Evolutionary conservation across 53 echinoderm and acorn worm genomes (phyloP).

Genomic region (Temnopleurus reevesii): DNA sequence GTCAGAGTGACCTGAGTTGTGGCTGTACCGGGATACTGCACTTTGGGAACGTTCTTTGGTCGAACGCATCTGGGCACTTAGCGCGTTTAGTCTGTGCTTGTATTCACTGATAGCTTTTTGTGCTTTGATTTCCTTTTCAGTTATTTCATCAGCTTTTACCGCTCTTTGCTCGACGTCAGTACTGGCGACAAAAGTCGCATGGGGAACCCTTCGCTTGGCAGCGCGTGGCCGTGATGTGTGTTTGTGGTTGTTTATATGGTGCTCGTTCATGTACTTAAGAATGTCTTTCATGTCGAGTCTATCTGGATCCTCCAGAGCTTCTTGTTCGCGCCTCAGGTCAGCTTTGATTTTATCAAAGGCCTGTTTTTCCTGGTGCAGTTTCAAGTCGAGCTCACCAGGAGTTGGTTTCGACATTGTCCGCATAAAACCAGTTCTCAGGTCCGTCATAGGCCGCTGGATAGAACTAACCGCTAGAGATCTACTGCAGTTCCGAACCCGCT

Average conservation of each 20-base stretch:
- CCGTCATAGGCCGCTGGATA: constrained; percentile 20
- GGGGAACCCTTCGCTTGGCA: constrained; percentile 36
- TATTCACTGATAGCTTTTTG: constrained; percentile 47
- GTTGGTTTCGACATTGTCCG: constrained; percentile 69
- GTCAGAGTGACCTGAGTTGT: not conserved
- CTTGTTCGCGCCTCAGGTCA: constrained; percentile 30
- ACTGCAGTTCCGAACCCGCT: constrained; percentile 45
- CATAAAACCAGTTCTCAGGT: constrained; percentile 74
- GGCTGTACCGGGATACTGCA: not conserved
- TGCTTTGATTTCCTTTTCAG: not conserved
- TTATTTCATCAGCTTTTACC: not conserved
- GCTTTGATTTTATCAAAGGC: constrained; percentile 32
- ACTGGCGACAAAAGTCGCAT: constrained; percentile 11
- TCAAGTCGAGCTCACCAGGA: constrained; percentile 72
- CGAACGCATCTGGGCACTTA: constrained; percentile 40
- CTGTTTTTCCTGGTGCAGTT: constrained; percentile 59
- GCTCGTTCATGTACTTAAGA: not conserved
- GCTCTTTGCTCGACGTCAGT: not conserved
- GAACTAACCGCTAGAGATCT: not conserved
- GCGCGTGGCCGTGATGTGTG: not conserved
- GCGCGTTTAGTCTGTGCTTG: constrained; percentile 46
- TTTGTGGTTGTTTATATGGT: not conserved
- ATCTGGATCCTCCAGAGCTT: constrained; percentile 22
- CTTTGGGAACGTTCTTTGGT: constrained; percentile 7
- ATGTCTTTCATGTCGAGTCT: constrained; percentile 47